These are phyloP conservation scores for Nematostella vectensis DNA, from an alignment of 92 coral and sea anemone genomes.

Conservation along the genomic window DNA sequence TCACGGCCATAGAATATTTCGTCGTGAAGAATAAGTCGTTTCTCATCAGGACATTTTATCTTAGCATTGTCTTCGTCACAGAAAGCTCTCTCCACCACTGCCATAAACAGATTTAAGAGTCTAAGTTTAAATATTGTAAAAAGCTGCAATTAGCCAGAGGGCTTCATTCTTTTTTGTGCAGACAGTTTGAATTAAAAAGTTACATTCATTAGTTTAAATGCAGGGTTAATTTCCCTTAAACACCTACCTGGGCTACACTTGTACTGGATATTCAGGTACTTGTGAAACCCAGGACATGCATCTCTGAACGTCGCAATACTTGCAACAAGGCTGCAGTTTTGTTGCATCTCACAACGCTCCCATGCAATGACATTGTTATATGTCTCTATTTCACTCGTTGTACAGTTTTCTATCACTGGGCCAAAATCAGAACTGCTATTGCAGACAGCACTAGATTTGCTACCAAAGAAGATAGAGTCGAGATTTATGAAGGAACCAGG, in stretches of 20 bases:
- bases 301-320: slow-evolving; percentile 28
- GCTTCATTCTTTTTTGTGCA: too few species aligned
- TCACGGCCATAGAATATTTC: slow-evolving; percentile 23
- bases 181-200: too few species aligned
- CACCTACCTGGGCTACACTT: slow-evolving; percentile 39
- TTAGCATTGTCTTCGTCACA: slow-evolving; percentile 30
- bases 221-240: too few species aligned
- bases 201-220: too few species aligned
- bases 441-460: slow-evolving; percentile 9
- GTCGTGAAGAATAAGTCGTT: slow-evolving; percentile 21
- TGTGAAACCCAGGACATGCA: slow-evolving; percentile 44
- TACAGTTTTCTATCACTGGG: neutral
- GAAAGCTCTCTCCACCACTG: slow-evolving; percentile 38
- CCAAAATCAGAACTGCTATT: neutral
- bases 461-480: slow-evolving; percentile 27
- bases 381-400: slow-evolving; percentile 8
- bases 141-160: too few species aligned
- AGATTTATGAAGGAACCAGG: slow-evolving; percentile 42
- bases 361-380: slow-evolving; percentile 38
- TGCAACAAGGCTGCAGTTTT: slow-evolving; percentile 28
- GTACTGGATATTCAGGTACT: slow-evolving; percentile 25
- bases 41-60: slow-evolving; percentile 27
- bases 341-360: slow-evolving; percentile 43
- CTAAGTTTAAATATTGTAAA: neutral
- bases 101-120: slow-evolving; percentile 1